Base-by-base conservation (phyloP, 2,888 invertebrate species). In the Sabatieria punctata region DNA sequence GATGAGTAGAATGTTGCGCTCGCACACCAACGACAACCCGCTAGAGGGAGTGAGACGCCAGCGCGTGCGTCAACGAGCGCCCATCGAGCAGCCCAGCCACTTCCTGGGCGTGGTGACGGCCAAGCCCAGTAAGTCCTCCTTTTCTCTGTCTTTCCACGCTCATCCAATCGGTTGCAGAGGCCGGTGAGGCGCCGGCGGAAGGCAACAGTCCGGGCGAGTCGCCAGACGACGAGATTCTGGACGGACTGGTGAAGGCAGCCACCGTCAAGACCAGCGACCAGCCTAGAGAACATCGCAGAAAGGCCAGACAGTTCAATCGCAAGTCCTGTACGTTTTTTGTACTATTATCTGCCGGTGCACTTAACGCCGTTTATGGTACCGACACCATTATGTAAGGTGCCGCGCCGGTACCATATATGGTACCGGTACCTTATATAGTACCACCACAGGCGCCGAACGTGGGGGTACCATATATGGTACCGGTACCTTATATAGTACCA, bases 201-300 rank as follows among this genome's bases (percentile, higher is more conserved):
- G 36, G 25, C 45, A n/a, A n/a, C n/a, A n/a, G 30, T 30, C 30
- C 64, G 48, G 65, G 62, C 55, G 69, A 68, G 43, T 73, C 82
- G 59, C 78, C 83, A 3, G 85, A 88, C 60, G 93, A 95, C 63
- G 93, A 93, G 67, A 81, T 95, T 45, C 73, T 95, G 37, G 91
- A 95, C 67, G 88, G 85, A 52, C 74, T 95, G 48, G 89, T 95
- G 25, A 82, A 89, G 64, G 86, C 88, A 6, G 85, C 85, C 2
- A 84, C 85, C 15, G 61, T 65, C 23, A 67, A 65, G 22, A 60
- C 61, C 26, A 15, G 30, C 30, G 66, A 64, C 13, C 54, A 58
- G 45, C 59, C 64, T n/a, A 58, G 65, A n/a, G 60, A 64, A 41
- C 55, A 60, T 48, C 53, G 70, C n/a, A 60, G 65, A 51, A 52